Percentiles rank a stretch among this genome's conserved stretches.
Evolutionary conservation across 2,888 invertebrate species (phyloP).

Genomic region (Drosophila cyrtoloma): DNA sequence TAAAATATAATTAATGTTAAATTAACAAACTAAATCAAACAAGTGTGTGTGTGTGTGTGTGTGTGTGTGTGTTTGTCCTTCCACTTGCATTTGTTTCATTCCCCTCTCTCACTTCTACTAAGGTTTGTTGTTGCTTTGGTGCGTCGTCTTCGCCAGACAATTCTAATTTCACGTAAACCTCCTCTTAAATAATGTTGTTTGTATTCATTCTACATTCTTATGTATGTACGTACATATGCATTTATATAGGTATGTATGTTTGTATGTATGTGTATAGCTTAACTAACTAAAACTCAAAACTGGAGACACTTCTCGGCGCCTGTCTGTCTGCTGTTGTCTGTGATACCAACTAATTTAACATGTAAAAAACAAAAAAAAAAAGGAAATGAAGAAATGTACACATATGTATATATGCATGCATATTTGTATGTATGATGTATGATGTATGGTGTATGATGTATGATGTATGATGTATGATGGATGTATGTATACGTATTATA

Average conservation of each 20-base stretch:
- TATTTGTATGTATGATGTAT: conserved; percentile 12
- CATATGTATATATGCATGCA: conserved; percentile 16
- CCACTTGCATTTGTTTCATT: background rate
- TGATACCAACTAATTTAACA: conserved; percentile 56
- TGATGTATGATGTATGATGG: background rate
- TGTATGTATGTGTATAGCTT: conserved; percentile 3
- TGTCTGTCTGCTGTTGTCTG: conserved; percentile 9
- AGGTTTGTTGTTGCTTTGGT: conserved; percentile 48
- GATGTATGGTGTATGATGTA: background rate
- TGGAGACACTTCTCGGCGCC: conserved; percentile 8
- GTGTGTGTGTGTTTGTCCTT: conserved; percentile 8
- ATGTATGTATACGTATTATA: background rate
- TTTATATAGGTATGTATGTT: conserved; percentile 5
- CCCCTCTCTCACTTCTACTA: conserved; percentile 8
- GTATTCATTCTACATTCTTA: conserved; percentile 20
- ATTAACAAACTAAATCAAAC: conserved; percentile 5
- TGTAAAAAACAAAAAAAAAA: conserved; percentile 33
- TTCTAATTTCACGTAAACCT: conserved; percentile 17
- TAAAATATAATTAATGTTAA: conserved; percentile 1
- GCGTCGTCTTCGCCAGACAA: conserved; percentile 27
- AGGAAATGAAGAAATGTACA: background rate
- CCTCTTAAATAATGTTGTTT: conserved; percentile 22
- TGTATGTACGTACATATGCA: conserved; percentile 14
- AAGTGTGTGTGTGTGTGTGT: background rate
- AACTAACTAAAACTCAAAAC: conserved; percentile 39